phyloP scores from a whole-genome alignment of 2,113 vertebrate genomes.

The Australoheros scitulus region DNA sequence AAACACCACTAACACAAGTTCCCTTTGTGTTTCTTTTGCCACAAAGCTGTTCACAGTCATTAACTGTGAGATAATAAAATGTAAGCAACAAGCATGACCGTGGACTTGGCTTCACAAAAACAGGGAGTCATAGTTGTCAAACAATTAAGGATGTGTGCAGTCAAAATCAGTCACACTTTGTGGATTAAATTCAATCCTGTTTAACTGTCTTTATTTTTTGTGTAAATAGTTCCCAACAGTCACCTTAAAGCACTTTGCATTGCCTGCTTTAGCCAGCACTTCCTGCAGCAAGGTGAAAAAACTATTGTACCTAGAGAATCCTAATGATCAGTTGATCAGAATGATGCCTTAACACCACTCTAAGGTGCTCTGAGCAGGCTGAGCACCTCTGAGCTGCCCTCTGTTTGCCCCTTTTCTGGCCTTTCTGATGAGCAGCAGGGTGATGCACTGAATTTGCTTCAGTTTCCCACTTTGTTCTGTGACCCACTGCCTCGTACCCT shows the following conservation, averaged over 20 bases:
- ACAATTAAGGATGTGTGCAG: too few species aligned
- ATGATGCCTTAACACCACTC: neutral
- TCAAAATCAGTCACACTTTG: too few species aligned
- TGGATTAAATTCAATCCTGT: too few species aligned
- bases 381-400: neutral
- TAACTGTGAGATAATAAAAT: too few species aligned
- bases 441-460: neutral
- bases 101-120: neutral
- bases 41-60: too few species aligned
- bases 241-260: neutral
- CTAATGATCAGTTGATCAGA: neutral
- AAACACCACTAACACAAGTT: too few species aligned
- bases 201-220: too few species aligned
- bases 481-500: too few species aligned
- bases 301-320: neutral
- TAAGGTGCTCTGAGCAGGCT: rapidly evolving
- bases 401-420: rapidly evolving
- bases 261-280: neutral
- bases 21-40: too few species aligned
- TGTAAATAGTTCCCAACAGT: too few species aligned
- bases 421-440: neutral
- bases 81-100: too few species aligned
- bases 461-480: neutral
- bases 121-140: neutral
- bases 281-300: too few species aligned